phyloP scores from a whole-genome alignment of 2,888 invertebrate genomes.

The Sarcophaga rosellei region DNA sequence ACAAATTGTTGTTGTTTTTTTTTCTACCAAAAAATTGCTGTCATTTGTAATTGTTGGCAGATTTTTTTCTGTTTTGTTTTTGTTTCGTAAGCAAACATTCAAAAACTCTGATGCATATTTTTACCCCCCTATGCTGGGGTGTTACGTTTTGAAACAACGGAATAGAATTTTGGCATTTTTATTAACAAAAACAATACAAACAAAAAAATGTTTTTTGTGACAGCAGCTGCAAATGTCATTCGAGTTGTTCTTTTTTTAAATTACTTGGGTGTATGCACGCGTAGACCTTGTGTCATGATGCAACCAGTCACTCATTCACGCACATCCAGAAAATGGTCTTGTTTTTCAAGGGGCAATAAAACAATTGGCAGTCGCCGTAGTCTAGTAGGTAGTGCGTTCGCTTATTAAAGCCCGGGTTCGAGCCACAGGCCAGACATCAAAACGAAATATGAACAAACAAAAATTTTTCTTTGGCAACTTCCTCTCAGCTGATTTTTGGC shows the following conservation, averaged over 20 bases:
- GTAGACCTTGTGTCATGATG: background rate
- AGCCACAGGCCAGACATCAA: too few species aligned
- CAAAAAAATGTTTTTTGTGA: background rate
- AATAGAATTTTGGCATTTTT: background rate
- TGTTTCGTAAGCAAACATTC: background rate
- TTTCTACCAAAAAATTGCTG: background rate
- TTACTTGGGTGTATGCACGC: background rate
- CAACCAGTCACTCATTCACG: background rate
- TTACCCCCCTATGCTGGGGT: background rate
- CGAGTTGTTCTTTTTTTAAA: background rate
- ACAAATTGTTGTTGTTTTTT: background rate
- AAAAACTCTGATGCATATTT: background rate
- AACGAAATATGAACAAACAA: too few species aligned
- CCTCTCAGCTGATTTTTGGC: too few species aligned
- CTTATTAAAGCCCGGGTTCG: too few species aligned
- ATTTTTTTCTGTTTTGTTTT: background rate
- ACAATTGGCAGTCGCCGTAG: too few species aligned
- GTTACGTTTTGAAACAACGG: background rate
- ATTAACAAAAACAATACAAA: background rate
- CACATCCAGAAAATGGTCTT: too few species aligned
- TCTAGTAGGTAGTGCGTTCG: too few species aligned
- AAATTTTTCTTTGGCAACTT: too few species aligned
- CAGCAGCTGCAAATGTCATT: conserved; percentile 4
- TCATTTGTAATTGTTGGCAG: conserved; percentile 1
- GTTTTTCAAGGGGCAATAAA: too few species aligned